Evolutionary conservation across 53 echinoderm and acorn worm species (phyloP).

Genomic region (Crossaster papposus): DNA sequence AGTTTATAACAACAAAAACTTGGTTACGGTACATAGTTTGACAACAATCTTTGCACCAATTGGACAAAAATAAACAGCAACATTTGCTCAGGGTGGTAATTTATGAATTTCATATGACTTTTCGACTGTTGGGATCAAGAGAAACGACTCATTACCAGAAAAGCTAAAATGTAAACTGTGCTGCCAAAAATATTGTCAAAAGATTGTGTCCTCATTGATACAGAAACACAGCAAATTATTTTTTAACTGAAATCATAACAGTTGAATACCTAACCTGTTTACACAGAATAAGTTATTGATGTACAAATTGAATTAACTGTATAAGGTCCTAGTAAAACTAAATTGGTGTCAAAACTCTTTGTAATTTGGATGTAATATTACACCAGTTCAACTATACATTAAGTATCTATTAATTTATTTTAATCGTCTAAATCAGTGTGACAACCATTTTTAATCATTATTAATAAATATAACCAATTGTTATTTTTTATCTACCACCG

Average conservation of each 20-base stretch:
- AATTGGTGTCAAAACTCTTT: background rate
- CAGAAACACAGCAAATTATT: conserved; percentile 4
- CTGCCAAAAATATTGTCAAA: background rate
- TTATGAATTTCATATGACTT: too few species aligned
- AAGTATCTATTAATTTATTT: background rate
- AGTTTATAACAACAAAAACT: too few species aligned
- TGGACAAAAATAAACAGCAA: too few species aligned
- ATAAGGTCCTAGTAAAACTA: background rate
- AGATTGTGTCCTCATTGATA: background rate
- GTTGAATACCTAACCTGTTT: conserved; percentile 23
- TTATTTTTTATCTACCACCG: background rate
- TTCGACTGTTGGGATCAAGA: too few species aligned
- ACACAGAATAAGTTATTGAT: conserved; percentile 35
- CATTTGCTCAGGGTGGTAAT: too few species aligned
- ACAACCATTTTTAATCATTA: background rate
- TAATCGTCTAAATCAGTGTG: background rate
- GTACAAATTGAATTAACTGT: conserved; percentile 43
- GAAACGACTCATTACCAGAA: too few species aligned
- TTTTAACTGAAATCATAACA: conserved; percentile 39
- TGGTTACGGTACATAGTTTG: too few species aligned
- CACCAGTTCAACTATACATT: background rate
- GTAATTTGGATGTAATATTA: background rate
- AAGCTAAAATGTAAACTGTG: too few species aligned
- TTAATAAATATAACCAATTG: background rate
- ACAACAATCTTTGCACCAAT: too few species aligned